These are phyloP conservation scores for Urocyon cinereoargenteus DNA, from an alignment of 2,797 vertebrate genomes.

Conservation along the genomic window DNA sequence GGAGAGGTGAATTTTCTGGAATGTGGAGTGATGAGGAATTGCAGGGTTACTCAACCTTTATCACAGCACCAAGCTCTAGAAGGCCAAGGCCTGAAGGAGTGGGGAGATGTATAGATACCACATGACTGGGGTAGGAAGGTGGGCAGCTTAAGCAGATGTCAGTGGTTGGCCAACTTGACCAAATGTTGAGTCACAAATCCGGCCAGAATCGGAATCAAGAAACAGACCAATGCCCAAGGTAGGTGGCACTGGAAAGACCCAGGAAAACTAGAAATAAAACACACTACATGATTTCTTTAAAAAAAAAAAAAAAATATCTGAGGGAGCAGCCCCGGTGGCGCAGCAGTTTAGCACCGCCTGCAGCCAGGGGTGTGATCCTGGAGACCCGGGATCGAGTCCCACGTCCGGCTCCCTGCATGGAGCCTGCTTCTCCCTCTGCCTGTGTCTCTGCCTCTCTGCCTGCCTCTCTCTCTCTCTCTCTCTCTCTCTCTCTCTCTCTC, in stretches of 20 bases:
- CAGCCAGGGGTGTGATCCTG: no score
- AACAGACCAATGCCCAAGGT: not conserved
- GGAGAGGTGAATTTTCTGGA: not conserved
- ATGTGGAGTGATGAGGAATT: not conserved
- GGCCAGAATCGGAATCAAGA: not conserved
- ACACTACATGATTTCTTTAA: not conserved
- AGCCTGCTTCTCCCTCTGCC: no score
- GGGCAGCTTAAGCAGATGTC: not conserved
- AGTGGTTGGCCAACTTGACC: not conserved
- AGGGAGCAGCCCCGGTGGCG: no score
- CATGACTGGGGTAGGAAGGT: not conserved
- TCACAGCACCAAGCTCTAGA: not conserved
- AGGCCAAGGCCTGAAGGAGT: rapidly evolving
- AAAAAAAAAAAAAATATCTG: no score
- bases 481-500: no score
- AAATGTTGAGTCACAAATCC: not conserved
- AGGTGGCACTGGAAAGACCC: not conserved
- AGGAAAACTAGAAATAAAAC: not conserved
- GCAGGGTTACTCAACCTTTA: not conserved
- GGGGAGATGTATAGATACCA: rapidly evolving
- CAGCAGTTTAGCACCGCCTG: no score
- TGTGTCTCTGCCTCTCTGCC: no score
- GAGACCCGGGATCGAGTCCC: no score
- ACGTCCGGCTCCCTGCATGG: no score
- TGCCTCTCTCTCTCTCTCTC: no score